phyloP scores from a whole-genome alignment of 1,140 invertebrate species.

The Trichonephila clavipes region DNA sequence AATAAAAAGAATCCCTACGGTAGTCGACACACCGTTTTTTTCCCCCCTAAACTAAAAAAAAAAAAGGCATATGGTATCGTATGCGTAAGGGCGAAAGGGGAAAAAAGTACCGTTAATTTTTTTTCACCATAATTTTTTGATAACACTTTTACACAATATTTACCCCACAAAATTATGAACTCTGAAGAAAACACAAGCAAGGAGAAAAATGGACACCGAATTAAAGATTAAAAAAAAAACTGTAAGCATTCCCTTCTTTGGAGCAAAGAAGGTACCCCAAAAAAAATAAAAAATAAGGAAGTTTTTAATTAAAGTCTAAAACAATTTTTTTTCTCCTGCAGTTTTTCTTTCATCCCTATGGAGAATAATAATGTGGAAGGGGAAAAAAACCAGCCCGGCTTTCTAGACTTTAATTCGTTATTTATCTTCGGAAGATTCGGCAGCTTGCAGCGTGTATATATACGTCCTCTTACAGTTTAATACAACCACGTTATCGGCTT shows the following conservation, averaged over 20 bases:
- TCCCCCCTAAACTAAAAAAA: neutral
- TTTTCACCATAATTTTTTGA: slow-evolving; percentile 24
- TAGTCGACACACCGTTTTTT: neutral
- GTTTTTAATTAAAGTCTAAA: slow-evolving; percentile 75
- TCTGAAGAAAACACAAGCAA: slow-evolving; percentile 47
- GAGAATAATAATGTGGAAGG: slow-evolving; percentile 20
- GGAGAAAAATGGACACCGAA: slow-evolving; percentile 67
- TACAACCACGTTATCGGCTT: slow-evolving; percentile 41
- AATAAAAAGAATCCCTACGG: neutral
- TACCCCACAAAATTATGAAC: slow-evolving; percentile 54
- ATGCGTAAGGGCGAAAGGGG: neutral
- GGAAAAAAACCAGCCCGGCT: neutral
- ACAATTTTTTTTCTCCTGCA: slow-evolving; percentile 21
- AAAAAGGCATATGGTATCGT: neutral
- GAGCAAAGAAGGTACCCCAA: neutral
- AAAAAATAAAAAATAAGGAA: slow-evolving; percentile 45
- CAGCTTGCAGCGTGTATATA: slow-evolving; percentile 3
- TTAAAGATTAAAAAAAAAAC: slow-evolving; percentile 38
- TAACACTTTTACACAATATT: slow-evolving; percentile 57
- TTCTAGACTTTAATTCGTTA: slow-evolving; percentile 59
- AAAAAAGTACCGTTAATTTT: neutral
- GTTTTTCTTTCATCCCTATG: neutral
- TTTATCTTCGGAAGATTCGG: slow-evolving; percentile 68
- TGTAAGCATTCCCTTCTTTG: slow-evolving; percentile 27
- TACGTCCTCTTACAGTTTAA: slow-evolving; percentile 41